Evolutionary conservation across 2,113 vertebrate species (phyloP).

Genomic region (Parus major): DNA sequence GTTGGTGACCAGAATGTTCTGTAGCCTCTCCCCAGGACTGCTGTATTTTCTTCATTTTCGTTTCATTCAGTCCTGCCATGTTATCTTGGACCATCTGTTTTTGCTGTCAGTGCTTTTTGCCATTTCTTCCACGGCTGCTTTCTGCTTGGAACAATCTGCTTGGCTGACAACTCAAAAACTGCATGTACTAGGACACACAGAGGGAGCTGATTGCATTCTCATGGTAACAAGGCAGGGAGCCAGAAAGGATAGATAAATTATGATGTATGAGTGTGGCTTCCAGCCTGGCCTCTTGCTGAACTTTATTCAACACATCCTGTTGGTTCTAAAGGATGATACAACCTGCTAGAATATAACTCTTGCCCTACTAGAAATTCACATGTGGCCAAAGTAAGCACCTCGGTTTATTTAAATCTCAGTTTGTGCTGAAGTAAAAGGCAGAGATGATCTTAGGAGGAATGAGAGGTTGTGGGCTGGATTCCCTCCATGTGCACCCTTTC

Average conservation of each 20-base stretch:
- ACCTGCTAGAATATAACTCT: background rate
- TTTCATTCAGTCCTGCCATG: background rate
- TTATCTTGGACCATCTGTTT: background rate
- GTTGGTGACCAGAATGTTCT: background rate
- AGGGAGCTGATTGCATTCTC: background rate
- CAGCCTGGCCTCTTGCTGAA: background rate
- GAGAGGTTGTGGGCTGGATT: background rate
- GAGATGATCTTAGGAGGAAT: background rate
- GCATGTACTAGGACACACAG: background rate
- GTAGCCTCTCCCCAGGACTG: background rate
- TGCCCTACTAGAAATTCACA: background rate
- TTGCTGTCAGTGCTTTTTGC: background rate
- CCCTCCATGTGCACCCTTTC: background rate
- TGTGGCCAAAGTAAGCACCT: background rate
- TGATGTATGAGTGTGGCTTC: background rate
- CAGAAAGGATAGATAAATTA: background rate
- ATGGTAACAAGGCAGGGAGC: background rate
- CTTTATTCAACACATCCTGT: background rate
- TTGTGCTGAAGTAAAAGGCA: background rate
- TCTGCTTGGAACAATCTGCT: background rate
- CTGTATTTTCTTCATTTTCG: background rate
- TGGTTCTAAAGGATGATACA: background rate
- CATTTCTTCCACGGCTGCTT: background rate
- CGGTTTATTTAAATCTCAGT: background rate
- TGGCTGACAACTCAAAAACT: background rate